These are phyloP conservation scores for Dasyornis broadbenti DNA, from an alignment of 2,113 vertebrate genomes.

Conservation along the genomic window DNA sequence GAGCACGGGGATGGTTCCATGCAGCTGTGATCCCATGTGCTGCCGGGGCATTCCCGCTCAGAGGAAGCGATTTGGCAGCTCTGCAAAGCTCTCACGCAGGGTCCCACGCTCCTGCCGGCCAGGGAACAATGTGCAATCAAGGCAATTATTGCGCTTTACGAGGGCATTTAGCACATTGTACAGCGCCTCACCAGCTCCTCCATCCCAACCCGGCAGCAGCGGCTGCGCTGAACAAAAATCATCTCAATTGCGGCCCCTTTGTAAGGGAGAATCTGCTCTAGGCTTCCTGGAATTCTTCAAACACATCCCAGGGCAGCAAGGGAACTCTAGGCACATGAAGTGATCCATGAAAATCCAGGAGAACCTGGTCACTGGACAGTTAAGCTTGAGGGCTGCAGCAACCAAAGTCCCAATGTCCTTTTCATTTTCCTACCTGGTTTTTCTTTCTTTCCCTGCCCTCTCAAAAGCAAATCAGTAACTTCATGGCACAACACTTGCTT, in stretches of 20 bases:
- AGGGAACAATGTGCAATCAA: constrained; percentile 13
- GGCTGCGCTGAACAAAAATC: neutral
- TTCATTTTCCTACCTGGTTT: neutral
- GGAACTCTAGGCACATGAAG: neutral
- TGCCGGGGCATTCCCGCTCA: neutral
- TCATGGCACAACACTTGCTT: neutral
- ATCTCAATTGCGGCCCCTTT: neutral
- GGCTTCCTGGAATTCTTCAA: neutral
- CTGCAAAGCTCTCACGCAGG: neutral
- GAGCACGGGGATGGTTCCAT: neutral
- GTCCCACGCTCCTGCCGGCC: neutral
- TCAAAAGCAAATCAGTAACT: neutral
- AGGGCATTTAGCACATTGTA: neutral
- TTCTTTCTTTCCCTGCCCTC: neutral
- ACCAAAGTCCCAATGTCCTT: neutral
- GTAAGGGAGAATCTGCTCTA: neutral
- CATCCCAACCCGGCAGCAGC: neutral
- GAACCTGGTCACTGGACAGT: neutral
- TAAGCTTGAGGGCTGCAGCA: neutral
- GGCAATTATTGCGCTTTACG: neutral
- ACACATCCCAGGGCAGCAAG: neutral
- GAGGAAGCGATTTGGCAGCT: neutral
- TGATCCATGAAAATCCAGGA: neutral
- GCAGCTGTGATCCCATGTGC: neutral
- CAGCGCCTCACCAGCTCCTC: neutral